Evolutionary conservation across 2,797 vertebrate genomes (phyloP).

Genomic region (Rhadinocentrus ornatus): DNA sequence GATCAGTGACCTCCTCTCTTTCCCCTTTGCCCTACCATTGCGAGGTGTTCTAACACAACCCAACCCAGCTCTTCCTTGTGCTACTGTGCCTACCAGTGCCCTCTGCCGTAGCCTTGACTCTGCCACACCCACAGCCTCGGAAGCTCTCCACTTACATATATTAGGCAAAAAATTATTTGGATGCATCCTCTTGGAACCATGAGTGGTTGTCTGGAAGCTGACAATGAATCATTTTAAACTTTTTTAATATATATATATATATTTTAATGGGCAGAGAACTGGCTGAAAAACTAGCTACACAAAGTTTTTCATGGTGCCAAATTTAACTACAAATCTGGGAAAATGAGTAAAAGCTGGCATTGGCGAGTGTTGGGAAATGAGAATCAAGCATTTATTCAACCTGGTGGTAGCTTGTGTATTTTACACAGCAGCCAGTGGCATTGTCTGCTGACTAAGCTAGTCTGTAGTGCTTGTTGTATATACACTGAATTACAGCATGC

Average conservation of each 20-base stretch:
- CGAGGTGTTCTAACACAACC: too few species aligned
- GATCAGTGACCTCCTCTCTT: too few species aligned
- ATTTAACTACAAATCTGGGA: background rate
- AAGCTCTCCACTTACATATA: too few species aligned
- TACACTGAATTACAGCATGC: background rate
- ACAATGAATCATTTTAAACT: background rate
- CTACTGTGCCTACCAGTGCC: too few species aligned
- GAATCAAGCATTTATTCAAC: background rate
- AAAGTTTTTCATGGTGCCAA: background rate
- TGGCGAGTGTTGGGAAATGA: background rate
- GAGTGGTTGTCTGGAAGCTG: background rate
- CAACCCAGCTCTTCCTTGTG: too few species aligned
- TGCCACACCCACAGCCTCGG: too few species aligned
- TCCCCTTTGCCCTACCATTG: too few species aligned
- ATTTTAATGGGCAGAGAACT: background rate
- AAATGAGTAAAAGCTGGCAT: background rate
- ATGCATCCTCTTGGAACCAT: background rate
- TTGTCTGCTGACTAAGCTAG: background rate
- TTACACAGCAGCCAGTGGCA: background rate
- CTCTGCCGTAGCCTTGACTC: too few species aligned
- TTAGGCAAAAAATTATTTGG: too few species aligned
- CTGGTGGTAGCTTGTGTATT: background rate
- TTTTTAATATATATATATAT: background rate
- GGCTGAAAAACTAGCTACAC: background rate
- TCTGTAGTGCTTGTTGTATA: background rate